Percentiles rank a stretch among this genome's conserved stretches.
These are phyloP conservation scores for Philhelius pedissequus DNA, from an alignment of 2,888 invertebrate genomes.

Conservation along the genomic window DNA sequence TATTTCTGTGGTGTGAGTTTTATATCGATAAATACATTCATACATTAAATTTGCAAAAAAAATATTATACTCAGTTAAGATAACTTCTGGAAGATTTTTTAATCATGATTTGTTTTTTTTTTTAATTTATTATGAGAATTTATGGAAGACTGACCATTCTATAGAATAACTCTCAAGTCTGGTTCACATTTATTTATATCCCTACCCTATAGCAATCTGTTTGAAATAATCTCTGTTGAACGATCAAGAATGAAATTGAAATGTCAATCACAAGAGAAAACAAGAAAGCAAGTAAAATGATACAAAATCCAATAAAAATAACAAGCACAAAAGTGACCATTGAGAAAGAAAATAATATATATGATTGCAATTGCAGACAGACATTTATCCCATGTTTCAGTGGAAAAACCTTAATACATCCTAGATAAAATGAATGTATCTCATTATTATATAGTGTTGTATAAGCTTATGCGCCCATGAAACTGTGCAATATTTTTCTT, in stretches of 20 bases:
- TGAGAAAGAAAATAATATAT: conserved; percentile 6
- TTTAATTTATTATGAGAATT: neutral
- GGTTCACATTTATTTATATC: conserved; percentile 12
- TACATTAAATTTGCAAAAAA: no score
- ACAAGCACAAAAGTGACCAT: conserved; percentile 18
- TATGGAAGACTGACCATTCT: neutral
- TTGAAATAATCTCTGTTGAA: conserved; percentile 24
- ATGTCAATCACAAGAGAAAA: conserved; percentile 38
- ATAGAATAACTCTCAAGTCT: neutral
- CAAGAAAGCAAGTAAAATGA: neutral
- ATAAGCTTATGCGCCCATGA: neutral
- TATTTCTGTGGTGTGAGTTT: no score
- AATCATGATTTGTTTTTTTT: neutral
- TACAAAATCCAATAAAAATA: conserved; percentile 4
- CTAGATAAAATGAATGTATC: neutral
- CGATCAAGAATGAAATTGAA: conserved; percentile 53
- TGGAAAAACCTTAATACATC: conserved; percentile 43
- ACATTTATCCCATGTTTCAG: neutral
- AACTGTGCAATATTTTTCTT: conserved; percentile 16
- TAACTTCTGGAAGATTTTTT: neutral
- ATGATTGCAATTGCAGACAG: neutral
- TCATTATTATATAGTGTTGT: neutral
- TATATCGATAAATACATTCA: no score
- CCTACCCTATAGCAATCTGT: conserved; percentile 23
- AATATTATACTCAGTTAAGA: no score